phyloP scores from a whole-genome alignment of 2,113 vertebrate genomes.

The Perca schrenkii region DNA sequence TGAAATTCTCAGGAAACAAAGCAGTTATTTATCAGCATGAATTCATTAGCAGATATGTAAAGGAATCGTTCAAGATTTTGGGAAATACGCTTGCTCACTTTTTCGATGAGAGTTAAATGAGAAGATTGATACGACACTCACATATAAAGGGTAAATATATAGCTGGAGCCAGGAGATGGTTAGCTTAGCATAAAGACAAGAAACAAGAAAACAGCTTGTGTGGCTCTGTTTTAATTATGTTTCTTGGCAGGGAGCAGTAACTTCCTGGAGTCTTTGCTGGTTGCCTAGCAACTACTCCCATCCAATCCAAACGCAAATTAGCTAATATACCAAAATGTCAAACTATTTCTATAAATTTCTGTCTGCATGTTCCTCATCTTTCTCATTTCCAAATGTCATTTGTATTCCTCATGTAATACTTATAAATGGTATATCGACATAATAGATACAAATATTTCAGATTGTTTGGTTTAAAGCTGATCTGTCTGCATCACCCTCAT shows the following conservation, averaged over 20 bases:
- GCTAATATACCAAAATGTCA: not conserved
- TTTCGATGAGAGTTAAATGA: not conserved
- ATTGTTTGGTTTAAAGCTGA: not conserved
- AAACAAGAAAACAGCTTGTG: not conserved
- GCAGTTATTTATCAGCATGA: not conserved
- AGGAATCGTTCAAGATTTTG: not conserved
- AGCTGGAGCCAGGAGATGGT: too few species aligned
- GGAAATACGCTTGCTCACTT: not conserved
- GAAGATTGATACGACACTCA: not conserved
- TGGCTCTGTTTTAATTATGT: not conserved
- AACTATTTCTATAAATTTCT: not conserved
- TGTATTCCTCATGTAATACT: not conserved
- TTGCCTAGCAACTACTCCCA: not conserved
- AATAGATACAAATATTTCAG: conserved; percentile 6
- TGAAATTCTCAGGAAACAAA: conserved; percentile 5
- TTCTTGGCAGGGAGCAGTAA: not conserved
- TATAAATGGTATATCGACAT: not conserved
- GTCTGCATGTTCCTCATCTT: not conserved
- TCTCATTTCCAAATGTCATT: not conserved
- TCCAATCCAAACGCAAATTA: not conserved
- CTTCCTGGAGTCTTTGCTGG: not conserved
- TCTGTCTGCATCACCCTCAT: not conserved
- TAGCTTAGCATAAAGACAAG: not conserved
- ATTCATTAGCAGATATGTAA: not conserved
- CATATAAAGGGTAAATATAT: too few species aligned